Evolutionary conservation across 2,888 invertebrate genomes (phyloP).

Genomic region (Caradrina clavipalpis): DNA sequence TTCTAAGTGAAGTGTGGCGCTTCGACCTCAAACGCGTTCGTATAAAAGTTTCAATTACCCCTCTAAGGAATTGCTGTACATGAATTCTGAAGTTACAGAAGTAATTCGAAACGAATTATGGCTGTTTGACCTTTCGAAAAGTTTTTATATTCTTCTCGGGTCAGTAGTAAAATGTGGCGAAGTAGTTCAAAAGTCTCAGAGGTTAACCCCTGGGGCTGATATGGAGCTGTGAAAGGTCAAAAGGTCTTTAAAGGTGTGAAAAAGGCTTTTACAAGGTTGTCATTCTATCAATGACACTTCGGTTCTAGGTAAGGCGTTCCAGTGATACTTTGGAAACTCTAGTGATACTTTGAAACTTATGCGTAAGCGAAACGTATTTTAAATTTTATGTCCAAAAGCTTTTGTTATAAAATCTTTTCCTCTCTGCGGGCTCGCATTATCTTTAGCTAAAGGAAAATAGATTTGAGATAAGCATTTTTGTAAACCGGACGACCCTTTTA

Average conservation of each 20-base stretch:
- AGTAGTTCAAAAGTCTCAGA: slow-evolving; percentile 47
- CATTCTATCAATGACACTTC: slow-evolving; percentile 47
- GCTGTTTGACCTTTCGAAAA: slow-evolving; percentile 42
- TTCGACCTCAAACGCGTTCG: slow-evolving; percentile 33
- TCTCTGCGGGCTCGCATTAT: neutral
- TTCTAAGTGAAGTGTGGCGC: slow-evolving; percentile 38
- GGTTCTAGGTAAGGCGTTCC: slow-evolving; percentile 24
- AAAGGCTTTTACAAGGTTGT: slow-evolving; percentile 62
- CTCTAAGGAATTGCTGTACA: slow-evolving; percentile 26
- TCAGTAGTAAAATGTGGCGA: slow-evolving; percentile 39
- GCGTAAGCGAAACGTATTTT: slow-evolving; percentile 11
- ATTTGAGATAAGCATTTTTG: slow-evolving; percentile 9
- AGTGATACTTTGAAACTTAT: slow-evolving; percentile 29
- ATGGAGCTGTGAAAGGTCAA: slow-evolving; percentile 54
- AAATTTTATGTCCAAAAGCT: slow-evolving; percentile 13
- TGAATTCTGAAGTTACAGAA: slow-evolving; percentile 42
- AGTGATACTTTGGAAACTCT: slow-evolving; percentile 21
- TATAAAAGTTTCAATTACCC: slow-evolving; percentile 46
- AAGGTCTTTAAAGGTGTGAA: slow-evolving; percentile 60
- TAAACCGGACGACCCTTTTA: slow-evolving; percentile 1
- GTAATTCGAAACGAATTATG: slow-evolving; percentile 49
- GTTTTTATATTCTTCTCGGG: slow-evolving; percentile 39
- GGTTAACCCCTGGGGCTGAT: slow-evolving; percentile 50
- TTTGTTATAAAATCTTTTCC: slow-evolving; percentile 16
- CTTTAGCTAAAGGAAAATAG: neutral